Evolutionary conservation across 1,140 invertebrate species (phyloP), one percentile per base, ranked within the genome.

Genomic region (Heterodera schachtii): DNA sequence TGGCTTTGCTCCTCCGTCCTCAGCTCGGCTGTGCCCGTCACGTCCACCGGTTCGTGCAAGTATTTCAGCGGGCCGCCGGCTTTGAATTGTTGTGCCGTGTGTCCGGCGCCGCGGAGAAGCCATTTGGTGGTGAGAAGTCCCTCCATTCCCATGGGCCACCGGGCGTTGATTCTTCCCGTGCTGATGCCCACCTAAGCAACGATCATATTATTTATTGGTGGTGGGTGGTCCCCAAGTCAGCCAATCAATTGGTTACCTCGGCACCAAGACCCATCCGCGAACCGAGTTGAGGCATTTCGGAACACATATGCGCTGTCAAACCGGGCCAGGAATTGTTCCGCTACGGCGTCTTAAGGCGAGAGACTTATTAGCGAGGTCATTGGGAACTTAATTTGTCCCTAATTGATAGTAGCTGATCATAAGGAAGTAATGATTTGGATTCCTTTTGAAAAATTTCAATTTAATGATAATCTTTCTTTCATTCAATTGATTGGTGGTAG

Each of bases 281-380:
- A 99, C 84, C 97, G 92, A 0, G 96, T 96, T 82, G 95, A 97
- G 9, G 95, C 94, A 90, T 99, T 99, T 90, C 97, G 95, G 91
- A 99, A 99, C 3, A 98, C 97, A 91, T 97, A 98, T 4, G 97
- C 97, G 90, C 95, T 97, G 91, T 99, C 97, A 4, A 98, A 94
- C 82, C 93, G 92, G 57, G 93, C 91, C 78, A 96, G 91, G 91
- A 99, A 99, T 70, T 91, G 86, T 19, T 91, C 86, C 0, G 94
- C 94, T 60, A 90, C 90, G 47, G 91, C 90, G 46, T 91, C 92
- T 93, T 84, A 46, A 89, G n/a, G n/a, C n/a, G n/a, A n/a, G n/a
- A n/a, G n/a, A n/a, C n/a, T n/a, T n/a, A n/a, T n/a, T n/a, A n/a
- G n/a, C n/a, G n/a, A n/a, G n/a, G n/a, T n/a, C n/a, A n/a, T n/a